Conservation (phyloP, 2,888 invertebrate genomes). For the Lasioglossum vierecki region DNA sequence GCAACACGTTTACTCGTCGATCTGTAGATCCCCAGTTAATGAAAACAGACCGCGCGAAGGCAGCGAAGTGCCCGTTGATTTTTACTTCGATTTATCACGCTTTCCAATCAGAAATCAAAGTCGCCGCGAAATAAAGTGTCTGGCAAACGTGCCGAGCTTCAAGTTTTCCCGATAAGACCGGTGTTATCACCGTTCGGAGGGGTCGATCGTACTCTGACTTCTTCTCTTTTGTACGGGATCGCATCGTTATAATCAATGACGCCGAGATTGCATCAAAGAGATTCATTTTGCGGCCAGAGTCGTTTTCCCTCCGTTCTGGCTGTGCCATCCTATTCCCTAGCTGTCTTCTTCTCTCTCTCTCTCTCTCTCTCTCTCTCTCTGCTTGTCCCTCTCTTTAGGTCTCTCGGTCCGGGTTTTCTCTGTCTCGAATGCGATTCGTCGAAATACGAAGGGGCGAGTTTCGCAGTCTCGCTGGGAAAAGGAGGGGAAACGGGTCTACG, state of each 20-base stretch:
- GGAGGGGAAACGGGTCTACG: conserved; percentile 47
- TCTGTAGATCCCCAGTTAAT: neutral
- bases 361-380: neutral
- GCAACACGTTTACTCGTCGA: neutral
- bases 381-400: neutral
- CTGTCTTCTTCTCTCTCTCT: neutral
- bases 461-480: conserved; percentile 54
- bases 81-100: conserved; percentile 19
- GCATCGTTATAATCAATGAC: conserved; percentile 75
- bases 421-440: conserved; percentile 5
- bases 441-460: conserved; percentile 48
- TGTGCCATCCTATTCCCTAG: conserved; percentile 17
- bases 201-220: conserved; percentile 31
- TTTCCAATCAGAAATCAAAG: conserved; percentile 25
- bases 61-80: neutral
- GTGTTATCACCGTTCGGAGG: conserved; percentile 14
- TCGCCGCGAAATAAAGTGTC: conserved; percentile 36
- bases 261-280: conserved; percentile 72
- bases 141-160: conserved; percentile 43
- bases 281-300: conserved; percentile 54
- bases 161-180: conserved; percentile 24
- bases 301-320: conserved; percentile 44
- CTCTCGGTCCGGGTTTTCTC: neutral
- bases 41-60: neutral
- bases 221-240: conserved; percentile 44